These are phyloP conservation scores for Anoplolepis gracilipes DNA, from an alignment of 1,140 invertebrate genomes.

Conservation along the genomic window DNA sequence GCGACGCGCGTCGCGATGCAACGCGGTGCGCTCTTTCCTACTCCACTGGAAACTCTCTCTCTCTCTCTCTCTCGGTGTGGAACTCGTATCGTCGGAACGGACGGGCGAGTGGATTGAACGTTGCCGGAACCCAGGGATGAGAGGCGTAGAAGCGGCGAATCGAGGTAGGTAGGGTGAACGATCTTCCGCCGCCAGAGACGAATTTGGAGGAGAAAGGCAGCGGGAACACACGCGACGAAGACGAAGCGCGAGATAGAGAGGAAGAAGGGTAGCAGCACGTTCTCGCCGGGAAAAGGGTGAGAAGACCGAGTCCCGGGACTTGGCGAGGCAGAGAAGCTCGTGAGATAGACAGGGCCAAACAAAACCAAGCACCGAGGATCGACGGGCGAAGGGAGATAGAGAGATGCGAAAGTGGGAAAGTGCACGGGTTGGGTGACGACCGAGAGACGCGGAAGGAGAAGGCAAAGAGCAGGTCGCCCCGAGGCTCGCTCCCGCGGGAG, in stretches of 20 bases:
- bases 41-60: constrained; percentile 15
- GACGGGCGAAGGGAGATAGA: constrained; percentile 27
- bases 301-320: constrained; percentile 69
- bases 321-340: constrained; percentile 58
- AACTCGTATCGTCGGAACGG: constrained; percentile 49
- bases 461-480: constrained; percentile 67
- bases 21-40: neutral
- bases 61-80: constrained; percentile 15
- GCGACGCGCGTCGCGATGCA: constrained; percentile 34
- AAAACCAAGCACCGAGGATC: constrained; percentile 48
- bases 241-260: constrained; percentile 10
- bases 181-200: constrained; percentile 52
- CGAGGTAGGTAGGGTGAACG: constrained; percentile 59
- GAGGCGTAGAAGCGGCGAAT: constrained; percentile 56
- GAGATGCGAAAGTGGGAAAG: constrained; percentile 23
- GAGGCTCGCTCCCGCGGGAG: constrained; percentile 69
- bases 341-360: constrained; percentile 52
- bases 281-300: constrained; percentile 65
- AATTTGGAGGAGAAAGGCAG: constrained; percentile 49
- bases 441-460: constrained; percentile 40
- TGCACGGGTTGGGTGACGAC: constrained; percentile 29
- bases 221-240: constrained; percentile 29
- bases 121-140: constrained; percentile 53
- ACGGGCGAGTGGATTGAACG: constrained; percentile 56
- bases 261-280: constrained; percentile 18